These are phyloP conservation scores for Rhagonycha lutea DNA, from an alignment of 2,888 invertebrate genomes.

Conservation along the genomic window DNA sequence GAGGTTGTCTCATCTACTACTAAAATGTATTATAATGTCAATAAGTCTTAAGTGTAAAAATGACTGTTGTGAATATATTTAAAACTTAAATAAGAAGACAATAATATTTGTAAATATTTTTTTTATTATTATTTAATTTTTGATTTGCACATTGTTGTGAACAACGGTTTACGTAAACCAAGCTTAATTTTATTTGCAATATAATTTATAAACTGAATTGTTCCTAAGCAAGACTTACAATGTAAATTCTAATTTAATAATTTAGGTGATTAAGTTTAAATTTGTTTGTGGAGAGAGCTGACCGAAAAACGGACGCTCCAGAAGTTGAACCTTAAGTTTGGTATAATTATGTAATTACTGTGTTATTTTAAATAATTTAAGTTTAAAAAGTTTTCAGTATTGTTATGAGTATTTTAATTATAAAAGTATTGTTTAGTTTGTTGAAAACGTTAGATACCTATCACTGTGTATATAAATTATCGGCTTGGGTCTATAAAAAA, in stretches of 20 bases:
- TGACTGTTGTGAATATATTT: constrained; percentile 27
- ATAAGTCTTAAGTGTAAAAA: constrained; percentile 22
- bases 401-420: constrained; percentile 21
- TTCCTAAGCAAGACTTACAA: constrained; percentile 33
- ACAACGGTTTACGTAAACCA: not conserved
- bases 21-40: constrained; percentile 22
- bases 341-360: constrained; percentile 11
- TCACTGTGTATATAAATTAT: constrained; percentile 9
- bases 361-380: constrained; percentile 15
- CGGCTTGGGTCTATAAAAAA: constrained; percentile 13
- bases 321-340: not conserved
- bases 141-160: not conserved
- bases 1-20: not conserved
- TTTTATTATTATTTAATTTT: not conserved
- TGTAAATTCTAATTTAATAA: constrained; percentile 17
- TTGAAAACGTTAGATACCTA: not conserved
- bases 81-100: constrained; percentile 29
- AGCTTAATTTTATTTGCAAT: not conserved
- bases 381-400: constrained; percentile 24
- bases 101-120: constrained; percentile 23
- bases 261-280: not conserved
- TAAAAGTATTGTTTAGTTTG: constrained; percentile 12
- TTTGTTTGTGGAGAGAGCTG: not conserved
- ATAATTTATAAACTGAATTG: constrained; percentile 19
- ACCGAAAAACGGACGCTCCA: not conserved